These are phyloP conservation scores for Lasioglossum pauxillum DNA, from an alignment of 2,888 invertebrate genomes.

Conservation along the genomic window DNA sequence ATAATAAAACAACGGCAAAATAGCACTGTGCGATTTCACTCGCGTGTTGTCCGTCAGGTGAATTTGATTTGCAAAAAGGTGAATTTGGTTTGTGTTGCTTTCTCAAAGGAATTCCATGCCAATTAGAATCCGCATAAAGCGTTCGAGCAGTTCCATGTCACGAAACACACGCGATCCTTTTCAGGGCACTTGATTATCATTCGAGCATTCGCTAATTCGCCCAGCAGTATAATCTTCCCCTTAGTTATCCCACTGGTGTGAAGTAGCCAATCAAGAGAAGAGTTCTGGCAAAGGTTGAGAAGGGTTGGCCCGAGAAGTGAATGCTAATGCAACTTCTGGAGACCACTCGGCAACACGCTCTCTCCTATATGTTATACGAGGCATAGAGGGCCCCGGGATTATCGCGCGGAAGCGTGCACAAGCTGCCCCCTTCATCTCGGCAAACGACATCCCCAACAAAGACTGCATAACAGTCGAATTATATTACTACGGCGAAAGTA, in stretches of 20 bases:
- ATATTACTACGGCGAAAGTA: constrained; percentile 59
- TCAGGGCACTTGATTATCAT: background rate
- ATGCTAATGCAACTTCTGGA: constrained; percentile 55
- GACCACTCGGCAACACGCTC: constrained; percentile 35
- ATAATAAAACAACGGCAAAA: too few species aligned
- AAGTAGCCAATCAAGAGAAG: constrained; percentile 29
- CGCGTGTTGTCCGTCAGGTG: too few species aligned
- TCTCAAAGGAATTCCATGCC: background rate
- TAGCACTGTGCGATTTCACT: too few species aligned
- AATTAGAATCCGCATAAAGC: background rate
- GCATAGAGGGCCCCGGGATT: constrained; percentile 46
- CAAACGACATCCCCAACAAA: constrained; percentile 48
- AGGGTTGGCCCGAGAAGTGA: constrained; percentile 40
- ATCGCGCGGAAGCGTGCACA: constrained; percentile 54
- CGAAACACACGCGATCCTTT: background rate
- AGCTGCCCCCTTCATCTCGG: constrained; percentile 18
- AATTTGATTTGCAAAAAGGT: background rate
- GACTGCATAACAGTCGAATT: constrained; percentile 70
- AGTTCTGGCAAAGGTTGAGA: constrained; percentile 33
- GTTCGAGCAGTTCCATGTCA: background rate
- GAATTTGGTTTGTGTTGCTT: background rate
- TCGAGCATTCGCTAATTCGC: constrained; percentile 15
- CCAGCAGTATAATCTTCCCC: background rate
- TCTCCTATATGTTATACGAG: constrained; percentile 49
- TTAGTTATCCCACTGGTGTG: constrained; percentile 10